phyloP scores from a whole-genome alignment of 2,888 invertebrate genomes.

The Nephrocerus scutellatus region DNA sequence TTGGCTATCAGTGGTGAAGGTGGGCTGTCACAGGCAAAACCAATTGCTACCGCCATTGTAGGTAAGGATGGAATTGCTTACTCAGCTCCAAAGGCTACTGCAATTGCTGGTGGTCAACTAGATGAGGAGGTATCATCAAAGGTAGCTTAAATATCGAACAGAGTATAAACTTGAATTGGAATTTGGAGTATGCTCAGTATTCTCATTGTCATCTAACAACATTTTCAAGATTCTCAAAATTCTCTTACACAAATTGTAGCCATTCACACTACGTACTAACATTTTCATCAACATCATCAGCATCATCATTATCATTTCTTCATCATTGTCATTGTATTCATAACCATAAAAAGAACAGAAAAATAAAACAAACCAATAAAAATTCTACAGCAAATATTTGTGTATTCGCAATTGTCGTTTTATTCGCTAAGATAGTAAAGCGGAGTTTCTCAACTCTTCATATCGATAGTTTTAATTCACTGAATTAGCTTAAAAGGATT shows the following conservation, averaged over 20 bases:
- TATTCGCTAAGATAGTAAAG: no score
- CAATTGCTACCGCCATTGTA: constrained; percentile 46
- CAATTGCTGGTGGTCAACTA: constrained; percentile 50
- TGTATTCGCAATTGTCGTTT: no score
- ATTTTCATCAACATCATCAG: constrained; percentile 33
- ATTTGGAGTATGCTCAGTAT: no score
- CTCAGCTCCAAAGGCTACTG: constrained; percentile 50
- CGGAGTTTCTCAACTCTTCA: no score
- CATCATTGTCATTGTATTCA: constrained; percentile 37
- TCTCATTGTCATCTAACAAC: constrained; percentile 13
- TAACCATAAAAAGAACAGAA: constrained; percentile 31
- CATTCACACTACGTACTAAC: no score
- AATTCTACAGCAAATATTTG: no score
- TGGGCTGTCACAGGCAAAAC: constrained; percentile 14
- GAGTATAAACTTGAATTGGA: no score
- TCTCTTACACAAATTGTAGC: no score
- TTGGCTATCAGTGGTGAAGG: constrained; percentile 48
- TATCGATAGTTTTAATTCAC: no score
- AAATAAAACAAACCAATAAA: constrained; percentile 31
- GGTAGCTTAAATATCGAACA: no score
- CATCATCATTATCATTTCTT: constrained; percentile 36
- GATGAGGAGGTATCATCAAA: no score
- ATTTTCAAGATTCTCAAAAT: constrained; percentile 17
- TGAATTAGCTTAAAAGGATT: no score
- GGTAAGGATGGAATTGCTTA: constrained; percentile 50